A percentile compares a stretch with the other conserved stretches of the same genome.
Conservation (phyloP, 2,113 vertebrate species). For the Herpailurus yagouaroundi region DNA sequence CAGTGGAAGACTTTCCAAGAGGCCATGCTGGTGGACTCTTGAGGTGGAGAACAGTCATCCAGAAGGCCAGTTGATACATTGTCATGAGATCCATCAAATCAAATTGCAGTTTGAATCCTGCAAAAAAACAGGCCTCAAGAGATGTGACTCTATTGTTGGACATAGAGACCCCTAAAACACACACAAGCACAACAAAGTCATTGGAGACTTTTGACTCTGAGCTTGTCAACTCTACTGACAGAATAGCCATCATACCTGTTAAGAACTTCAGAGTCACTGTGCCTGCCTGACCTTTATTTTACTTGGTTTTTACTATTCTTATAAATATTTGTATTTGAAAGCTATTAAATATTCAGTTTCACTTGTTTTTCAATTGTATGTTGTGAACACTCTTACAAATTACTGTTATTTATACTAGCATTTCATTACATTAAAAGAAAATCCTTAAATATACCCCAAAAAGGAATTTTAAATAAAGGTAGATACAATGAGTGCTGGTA, state of each 20-base stretch:
- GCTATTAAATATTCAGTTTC: not conserved
- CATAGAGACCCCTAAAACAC: not conserved
- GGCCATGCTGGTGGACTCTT: not conserved
- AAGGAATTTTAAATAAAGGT: not conserved
- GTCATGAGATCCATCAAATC: not conserved
- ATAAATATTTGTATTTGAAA: conserved; percentile 42
- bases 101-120: not conserved
- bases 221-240: not conserved
- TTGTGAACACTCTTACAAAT: conserved; percentile 19
- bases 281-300: not conserved
- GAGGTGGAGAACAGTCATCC: not conserved
- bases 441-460: not conserved
- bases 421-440: conserved; percentile 4
- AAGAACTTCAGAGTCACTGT: not conserved
- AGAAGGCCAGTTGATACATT: not conserved
- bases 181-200: not conserved
- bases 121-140: not conserved
- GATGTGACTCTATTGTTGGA: not conserved
- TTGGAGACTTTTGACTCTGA: not conserved
- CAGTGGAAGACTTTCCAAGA: not conserved
- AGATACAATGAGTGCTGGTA: not conserved
- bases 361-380: not conserved
- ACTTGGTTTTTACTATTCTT: not conserved
- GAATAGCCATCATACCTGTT: not conserved
- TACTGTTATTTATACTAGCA: not conserved